Evolutionary conservation across 2,797 vertebrate genomes (phyloP).

Genomic region (Valencia hispanica): DNA sequence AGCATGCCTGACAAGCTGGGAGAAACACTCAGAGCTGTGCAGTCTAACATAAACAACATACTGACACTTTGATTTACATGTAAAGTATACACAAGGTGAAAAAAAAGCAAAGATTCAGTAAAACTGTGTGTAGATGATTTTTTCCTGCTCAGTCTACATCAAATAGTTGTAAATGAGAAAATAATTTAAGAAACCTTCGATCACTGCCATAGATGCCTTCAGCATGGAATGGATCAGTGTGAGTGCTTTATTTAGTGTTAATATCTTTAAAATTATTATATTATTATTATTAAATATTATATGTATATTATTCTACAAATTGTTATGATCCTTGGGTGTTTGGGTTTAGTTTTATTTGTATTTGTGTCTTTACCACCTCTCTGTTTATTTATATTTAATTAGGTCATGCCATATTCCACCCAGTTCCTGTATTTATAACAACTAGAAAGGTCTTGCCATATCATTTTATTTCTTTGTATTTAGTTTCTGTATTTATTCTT

Average conservation of each 20-base stretch:
- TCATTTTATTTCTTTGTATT: too few relatives aligned
- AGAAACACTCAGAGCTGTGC: conserved; percentile 47
- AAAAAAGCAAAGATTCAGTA: conserved; percentile 15
- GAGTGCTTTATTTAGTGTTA: conserved; percentile 3
- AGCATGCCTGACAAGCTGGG: conserved; percentile 43
- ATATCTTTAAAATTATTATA: too few relatives aligned
- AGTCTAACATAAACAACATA: conserved; percentile 42
- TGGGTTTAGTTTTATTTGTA: too few relatives aligned
- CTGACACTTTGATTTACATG: conserved; percentile 50
- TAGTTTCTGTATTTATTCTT: too few relatives aligned
- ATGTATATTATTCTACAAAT: too few relatives aligned
- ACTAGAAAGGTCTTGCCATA: too few relatives aligned
- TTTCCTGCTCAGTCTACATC: conserved; percentile 56
- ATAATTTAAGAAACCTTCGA: conserved; percentile 43
- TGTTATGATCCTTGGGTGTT: too few relatives aligned
- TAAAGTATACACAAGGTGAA: conserved; percentile 24
- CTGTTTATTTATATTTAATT: too few relatives aligned
- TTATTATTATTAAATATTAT: too few relatives aligned
- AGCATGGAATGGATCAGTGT: conserved; percentile 28
- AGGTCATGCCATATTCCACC: too few relatives aligned
- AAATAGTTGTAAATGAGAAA: conserved; percentile 21
- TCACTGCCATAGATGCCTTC: conserved; percentile 28
- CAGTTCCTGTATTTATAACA: too few relatives aligned
- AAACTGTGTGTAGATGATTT: conserved; percentile 38
- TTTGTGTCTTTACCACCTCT: too few relatives aligned